Conservation (phyloP, 2,888 invertebrate species). For the Omphaloscelis lunosa region DNA sequence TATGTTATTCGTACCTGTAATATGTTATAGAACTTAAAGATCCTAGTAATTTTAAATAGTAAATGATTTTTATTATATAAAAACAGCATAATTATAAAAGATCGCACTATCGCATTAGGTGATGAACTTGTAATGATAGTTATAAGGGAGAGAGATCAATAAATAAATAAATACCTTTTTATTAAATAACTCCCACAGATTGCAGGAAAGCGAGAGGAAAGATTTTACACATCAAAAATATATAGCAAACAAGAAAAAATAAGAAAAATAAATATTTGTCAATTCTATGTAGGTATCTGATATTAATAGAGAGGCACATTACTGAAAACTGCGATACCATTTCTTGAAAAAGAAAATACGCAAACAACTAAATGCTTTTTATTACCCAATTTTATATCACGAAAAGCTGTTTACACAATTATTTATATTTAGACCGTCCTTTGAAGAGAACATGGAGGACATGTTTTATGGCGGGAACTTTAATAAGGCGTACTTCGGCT, state of each 20-base stretch:
- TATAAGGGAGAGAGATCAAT: too few species aligned
- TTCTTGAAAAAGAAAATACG: background rate
- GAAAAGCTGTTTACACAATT: conserved; percentile 21
- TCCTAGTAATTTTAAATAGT: too few species aligned
- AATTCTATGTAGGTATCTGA: background rate
- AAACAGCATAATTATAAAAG: too few species aligned
- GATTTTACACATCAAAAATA: too few species aligned
- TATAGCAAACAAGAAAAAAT: background rate
- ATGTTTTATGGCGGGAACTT: conserved; percentile 12
- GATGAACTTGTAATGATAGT: too few species aligned
- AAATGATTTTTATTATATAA: too few species aligned
- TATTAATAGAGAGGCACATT: background rate
- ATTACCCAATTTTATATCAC: conserved; percentile 13
- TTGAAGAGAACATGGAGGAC: conserved; percentile 41
- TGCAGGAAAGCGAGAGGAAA: too few species aligned
- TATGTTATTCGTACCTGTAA: too few species aligned
- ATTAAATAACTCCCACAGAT: too few species aligned
- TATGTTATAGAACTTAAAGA: too few species aligned
- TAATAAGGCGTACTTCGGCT: conserved; percentile 26
- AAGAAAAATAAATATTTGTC: background rate
- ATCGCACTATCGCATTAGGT: too few species aligned
- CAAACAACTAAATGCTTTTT: background rate
- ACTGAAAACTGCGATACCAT: background rate
- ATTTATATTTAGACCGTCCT: conserved; percentile 32
- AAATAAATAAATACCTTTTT: too few species aligned